A percentile compares a stretch with the other conserved stretches of the same genome.
These are phyloP conservation scores for Nomada goodeniana DNA, from an alignment of 2,888 invertebrate genomes.

Conservation along the genomic window DNA sequence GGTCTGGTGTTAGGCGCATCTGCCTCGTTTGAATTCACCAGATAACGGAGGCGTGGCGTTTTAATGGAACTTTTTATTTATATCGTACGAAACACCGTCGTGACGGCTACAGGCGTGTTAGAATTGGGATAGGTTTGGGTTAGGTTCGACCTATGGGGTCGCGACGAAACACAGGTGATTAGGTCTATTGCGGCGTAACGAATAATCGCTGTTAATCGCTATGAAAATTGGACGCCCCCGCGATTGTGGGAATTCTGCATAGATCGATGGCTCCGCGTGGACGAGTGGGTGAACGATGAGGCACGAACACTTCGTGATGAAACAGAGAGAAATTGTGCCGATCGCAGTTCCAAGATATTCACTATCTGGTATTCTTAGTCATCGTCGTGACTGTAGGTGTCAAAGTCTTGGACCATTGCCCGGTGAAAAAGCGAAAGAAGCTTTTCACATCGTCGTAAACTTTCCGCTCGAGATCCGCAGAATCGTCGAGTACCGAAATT, in stretches of 20 bases:
- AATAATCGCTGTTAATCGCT: not conserved
- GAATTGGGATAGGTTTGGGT: too few species aligned
- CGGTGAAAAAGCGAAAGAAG: too few species aligned
- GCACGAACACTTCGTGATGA: not conserved
- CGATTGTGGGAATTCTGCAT: not conserved
- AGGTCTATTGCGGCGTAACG: too few species aligned
- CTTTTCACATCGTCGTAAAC: too few species aligned
- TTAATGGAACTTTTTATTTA: too few species aligned
- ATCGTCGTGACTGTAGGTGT: not conserved
- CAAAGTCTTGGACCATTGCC: not conserved
- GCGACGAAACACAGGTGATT: too few species aligned
- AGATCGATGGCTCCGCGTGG: not conserved
- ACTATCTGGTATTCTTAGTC: not conserved
- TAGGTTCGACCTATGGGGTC: too few species aligned
- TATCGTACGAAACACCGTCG: too few species aligned
- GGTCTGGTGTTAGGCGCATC: too few species aligned
- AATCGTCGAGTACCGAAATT: not conserved
- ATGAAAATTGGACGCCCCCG: not conserved
- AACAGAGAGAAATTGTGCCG: not conserved
- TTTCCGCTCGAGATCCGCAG: not conserved
- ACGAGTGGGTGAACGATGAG: constrained; percentile 11
- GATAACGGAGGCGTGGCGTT: too few species aligned
- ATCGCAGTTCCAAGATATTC: not conserved
- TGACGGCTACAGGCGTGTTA: too few species aligned
- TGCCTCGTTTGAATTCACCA: too few species aligned